Evolutionary conservation across 1,140 invertebrate genomes (phyloP), one percentile per base, ranked within the genome.

Genomic region (Zaprionus lachaisei): DNA sequence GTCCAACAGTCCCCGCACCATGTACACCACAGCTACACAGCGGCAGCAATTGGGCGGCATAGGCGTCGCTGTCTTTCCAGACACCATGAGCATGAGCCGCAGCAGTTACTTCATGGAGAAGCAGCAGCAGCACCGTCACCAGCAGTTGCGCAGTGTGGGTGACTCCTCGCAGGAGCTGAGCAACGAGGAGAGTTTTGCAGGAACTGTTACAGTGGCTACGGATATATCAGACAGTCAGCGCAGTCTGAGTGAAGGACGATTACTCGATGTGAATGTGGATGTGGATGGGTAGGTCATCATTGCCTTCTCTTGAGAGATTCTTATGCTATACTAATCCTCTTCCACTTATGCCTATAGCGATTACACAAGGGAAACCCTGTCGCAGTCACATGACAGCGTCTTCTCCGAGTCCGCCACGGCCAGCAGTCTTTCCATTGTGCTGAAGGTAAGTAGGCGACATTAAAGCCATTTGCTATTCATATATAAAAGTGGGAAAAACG

Each of bases 351-450:
- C 31, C 75, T 70, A 4, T 70, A 93, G 92, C 55, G 92, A 91
- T 51, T 93, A 84, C 69, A 81, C 71, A 34, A 76, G 92, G 17
- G 92, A 93, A 61, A 73, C 73, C 37, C 78, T 93, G 15, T 93
- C 92, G 15, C 92, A 93, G 61, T 93, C 92, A 14, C 92, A 93
- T 58, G 92, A 93, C 63, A 93, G 92, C 72, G 92, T 93, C 69
- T 93, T 93, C 67, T 93, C 92, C 11, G 92, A 93, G 77, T 93
- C 92, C 38, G 92, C 92, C 34, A 92, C 92, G 37, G 92, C 92
- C 61, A 93, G 92, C 81, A 93, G 90, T 61, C 82, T 93, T 4
- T 93, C 92, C 6, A 92, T 91, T 28, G 87, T 92, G 26, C 66
- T 93, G 12, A 92, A 92, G 89, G 92, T 93, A 62, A 85, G 85